phyloP scores from a whole-genome alignment of 2,113 vertebrate genomes.

The Protobothrops flavoviridis region DNA sequence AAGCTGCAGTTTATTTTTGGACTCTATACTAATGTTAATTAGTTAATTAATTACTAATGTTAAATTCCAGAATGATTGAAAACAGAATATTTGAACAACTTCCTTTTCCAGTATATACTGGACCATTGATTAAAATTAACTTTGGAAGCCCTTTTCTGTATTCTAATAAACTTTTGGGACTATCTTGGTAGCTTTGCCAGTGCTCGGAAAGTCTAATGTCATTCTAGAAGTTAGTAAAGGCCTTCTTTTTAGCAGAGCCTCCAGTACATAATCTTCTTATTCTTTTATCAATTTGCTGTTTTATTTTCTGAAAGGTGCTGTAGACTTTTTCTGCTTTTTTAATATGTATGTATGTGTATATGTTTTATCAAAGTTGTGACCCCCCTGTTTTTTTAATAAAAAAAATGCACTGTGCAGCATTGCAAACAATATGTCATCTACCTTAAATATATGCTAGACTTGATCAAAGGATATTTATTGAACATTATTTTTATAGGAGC shows the following conservation, averaged over 20 bases:
- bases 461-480: slow-evolving; percentile 7
- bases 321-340: background rate
- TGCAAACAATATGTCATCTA: background rate
- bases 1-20: background rate
- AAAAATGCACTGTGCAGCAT: background rate
- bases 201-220: background rate
- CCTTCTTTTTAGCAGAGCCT: background rate
- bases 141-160: background rate
- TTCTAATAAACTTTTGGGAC: background rate
- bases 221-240: background rate
- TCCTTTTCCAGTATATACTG: background rate
- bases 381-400: background rate
- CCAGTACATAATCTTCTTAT: background rate
- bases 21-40: background rate
- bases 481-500: slow-evolving; percentile 77
- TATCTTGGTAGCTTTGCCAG: background rate
- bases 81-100: background rate
- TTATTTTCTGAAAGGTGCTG: background rate
- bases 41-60: background rate
- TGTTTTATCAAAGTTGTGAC: background rate
- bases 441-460: slow-evolving; percentile 15
- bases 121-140: background rate
- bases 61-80: background rate
- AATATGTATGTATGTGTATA: background rate
- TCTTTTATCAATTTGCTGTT: background rate